A percentile compares a stretch with the other conserved stretches of the same genome.
These are phyloP conservation scores for Galerucella calmariensis DNA, from an alignment of 2,888 invertebrate genomes.

Conservation along the genomic window DNA sequence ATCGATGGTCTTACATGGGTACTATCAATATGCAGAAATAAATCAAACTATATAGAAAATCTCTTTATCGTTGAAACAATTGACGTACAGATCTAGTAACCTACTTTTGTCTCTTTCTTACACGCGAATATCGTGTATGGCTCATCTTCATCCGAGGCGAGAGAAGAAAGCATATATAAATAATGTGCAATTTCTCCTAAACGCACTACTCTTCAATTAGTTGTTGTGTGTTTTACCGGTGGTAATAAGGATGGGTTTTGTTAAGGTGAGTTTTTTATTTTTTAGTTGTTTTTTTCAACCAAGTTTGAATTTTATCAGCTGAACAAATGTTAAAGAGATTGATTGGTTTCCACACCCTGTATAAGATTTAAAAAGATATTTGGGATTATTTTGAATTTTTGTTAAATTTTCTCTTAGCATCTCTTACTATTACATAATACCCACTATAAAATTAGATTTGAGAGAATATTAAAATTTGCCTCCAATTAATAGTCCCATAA, in stretches of 20 bases:
- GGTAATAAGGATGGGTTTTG: slow-evolving; percentile 42
- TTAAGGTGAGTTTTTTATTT: slow-evolving; percentile 42
- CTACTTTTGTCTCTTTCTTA: slow-evolving; percentile 57
- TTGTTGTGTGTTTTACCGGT: slow-evolving; percentile 45
- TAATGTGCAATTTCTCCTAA: slow-evolving; percentile 58
- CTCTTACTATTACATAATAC: no score
- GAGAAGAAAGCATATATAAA: slow-evolving; percentile 62
- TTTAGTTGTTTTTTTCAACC: no score
- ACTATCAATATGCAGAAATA: slow-evolving; percentile 27
- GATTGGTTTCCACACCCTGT: no score
- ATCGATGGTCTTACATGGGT: neutral
- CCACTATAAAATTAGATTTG: no score
- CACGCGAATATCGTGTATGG: slow-evolving; percentile 36
- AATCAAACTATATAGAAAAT: slow-evolving; percentile 24
- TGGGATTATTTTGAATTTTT: no score
- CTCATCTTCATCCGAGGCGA: slow-evolving; percentile 48
- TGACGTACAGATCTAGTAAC: slow-evolving; percentile 50
- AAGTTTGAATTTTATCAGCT: no score
- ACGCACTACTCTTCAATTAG: slow-evolving; percentile 52
- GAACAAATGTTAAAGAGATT: no score
- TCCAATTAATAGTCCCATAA: no score
- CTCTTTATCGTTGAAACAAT: slow-evolving; percentile 23
- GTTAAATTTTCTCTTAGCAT: no score
- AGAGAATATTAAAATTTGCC: no score
- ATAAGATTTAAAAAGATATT: no score